Evolutionary conservation across 2,888 invertebrate species (phyloP).

Genomic region (Charanyca ferruginea): DNA sequence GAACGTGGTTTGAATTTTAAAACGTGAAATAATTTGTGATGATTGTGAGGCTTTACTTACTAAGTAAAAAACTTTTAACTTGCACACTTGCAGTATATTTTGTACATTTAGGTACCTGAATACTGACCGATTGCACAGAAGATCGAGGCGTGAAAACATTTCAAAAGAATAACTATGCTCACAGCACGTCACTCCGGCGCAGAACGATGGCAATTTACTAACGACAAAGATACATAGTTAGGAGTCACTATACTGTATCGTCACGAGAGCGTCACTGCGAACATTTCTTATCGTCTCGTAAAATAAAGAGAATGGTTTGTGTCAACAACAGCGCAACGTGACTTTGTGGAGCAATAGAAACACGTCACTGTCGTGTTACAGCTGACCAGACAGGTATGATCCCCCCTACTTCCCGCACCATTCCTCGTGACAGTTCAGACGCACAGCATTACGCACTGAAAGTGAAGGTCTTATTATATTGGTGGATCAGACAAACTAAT

Average conservation of each 20-base stretch:
- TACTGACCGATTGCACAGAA: constrained; percentile 18
- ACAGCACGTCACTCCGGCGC: constrained; percentile 42
- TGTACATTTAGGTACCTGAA: constrained; percentile 2
- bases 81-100: background rate
- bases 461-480: constrained; percentile 45
- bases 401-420: constrained; percentile 3
- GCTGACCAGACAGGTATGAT: constrained; percentile 13
- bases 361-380: constrained; percentile 35
- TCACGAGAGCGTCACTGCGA: constrained; percentile 50
- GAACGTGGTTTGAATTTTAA: constrained; percentile 33
- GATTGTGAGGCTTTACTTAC: background rate
- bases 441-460: constrained; percentile 15
- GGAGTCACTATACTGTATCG: constrained; percentile 42
- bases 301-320: constrained; percentile 64
- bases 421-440: background rate
- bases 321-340: constrained; percentile 64
- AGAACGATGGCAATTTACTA: constrained; percentile 52
- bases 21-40: constrained; percentile 7
- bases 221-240: constrained; percentile 50
- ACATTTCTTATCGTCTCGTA: constrained; percentile 61
- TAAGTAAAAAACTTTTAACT: background rate
- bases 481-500: constrained; percentile 56
- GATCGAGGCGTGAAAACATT: constrained; percentile 48
- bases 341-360: constrained; percentile 25
- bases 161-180: constrained; percentile 37